Base-by-base conservation (phyloP, 2,113 vertebrate species). In the Echinops telfairi region DNA sequence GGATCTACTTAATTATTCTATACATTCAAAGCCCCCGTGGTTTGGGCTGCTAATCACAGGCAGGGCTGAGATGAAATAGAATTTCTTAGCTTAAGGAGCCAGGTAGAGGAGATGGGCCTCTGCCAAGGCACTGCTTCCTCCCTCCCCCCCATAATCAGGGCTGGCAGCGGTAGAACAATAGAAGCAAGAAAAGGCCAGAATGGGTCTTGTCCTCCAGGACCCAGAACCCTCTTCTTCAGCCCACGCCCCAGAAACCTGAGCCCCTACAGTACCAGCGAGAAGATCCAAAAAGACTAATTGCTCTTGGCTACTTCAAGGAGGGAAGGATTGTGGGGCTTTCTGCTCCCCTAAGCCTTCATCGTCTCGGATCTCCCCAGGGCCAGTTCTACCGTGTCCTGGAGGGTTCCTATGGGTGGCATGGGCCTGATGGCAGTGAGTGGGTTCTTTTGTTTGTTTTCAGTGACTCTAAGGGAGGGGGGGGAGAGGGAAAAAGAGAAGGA, bases 171-270 rank as follows among this genome's bases (percentile, higher is more conserved):
- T 47, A 57, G 38, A 25, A n/a, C 22, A 81, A n/a, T 0, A 33
- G 20, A 20, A 60, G 86, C 31, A 53, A 87, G 17, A 71, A 23
- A 38, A 0, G 6, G 16, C 25, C 53, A 23, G 29, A 36, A 22
- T 6, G 22, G 31, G 47, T 22, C 16, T 9, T 25, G 33, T 64
- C 79, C 43, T 75, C 85, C 33, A 68, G 85, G 88, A 87, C 17
- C 17, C 3, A 64, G 82, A 83, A 40, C 58, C 22, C 9, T 7
- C 33, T 36, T 40, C 80, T 78, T 11, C 60, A 22, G 47, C 86
- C 64, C 40, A 4, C 62, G 80, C 94, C 79, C n/a, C n/a, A 84
- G 96, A 89, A 95, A 94, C 93, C 92, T 40, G 93, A 91, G 47
- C 53, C 71, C 47, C 4, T 43, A 23, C 47, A 25, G 64, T 25